Conservation (phyloP, 2,113 vertebrate species). For the Pandion haliaetus region DNA sequence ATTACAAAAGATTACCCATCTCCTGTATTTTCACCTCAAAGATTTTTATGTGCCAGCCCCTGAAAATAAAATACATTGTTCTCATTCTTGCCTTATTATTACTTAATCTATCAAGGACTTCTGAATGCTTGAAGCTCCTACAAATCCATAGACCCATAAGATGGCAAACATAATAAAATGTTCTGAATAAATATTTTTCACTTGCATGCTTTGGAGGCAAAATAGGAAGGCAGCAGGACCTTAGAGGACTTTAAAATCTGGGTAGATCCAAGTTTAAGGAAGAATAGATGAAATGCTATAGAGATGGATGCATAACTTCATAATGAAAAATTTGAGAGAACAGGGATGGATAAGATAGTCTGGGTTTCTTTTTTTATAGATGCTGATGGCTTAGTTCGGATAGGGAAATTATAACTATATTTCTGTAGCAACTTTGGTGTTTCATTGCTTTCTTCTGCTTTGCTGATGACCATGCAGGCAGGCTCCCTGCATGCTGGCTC, state of each 20-base stretch:
- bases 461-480: background rate
- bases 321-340: background rate
- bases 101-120: constrained; percentile 26
- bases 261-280: background rate
- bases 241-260: background rate
- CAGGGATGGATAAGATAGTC: background rate
- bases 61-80: constrained; percentile 25
- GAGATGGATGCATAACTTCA: background rate
- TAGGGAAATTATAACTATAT: background rate
- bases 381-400: background rate
- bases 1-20: background rate
- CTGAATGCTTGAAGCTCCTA: background rate
- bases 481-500: background rate
- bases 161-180: background rate
- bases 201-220: background rate
- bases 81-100: constrained; percentile 34
- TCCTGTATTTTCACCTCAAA: constrained; percentile 25
- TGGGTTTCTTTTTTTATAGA: background rate
- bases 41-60: background rate
- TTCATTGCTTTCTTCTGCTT: background rate
- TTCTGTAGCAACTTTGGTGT: background rate
- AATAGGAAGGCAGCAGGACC: background rate
- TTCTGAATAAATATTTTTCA: background rate
- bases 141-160: background rate
- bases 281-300: background rate